Conservation (phyloP, 2,888 invertebrate species). For the Hirtodrosophila trivittata region DNA sequence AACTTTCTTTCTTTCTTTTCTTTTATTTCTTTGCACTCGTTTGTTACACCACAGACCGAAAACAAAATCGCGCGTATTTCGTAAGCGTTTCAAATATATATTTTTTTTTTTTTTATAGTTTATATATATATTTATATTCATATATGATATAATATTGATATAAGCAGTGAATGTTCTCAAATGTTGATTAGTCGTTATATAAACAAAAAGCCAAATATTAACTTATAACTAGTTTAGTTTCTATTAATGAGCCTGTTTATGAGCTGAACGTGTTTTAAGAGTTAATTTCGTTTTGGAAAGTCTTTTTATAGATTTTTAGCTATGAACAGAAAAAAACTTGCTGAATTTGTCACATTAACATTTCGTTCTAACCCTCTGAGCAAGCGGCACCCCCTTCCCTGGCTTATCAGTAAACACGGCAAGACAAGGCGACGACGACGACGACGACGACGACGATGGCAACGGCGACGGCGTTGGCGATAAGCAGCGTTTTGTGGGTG, state of each 20-base stretch:
- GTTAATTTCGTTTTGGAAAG: background rate
- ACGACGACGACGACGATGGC: constrained; percentile 1
- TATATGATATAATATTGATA: no score
- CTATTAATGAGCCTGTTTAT: constrained; percentile 54
- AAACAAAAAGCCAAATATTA: constrained; percentile 3
- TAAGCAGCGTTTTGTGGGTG: constrained; percentile 51
- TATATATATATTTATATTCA: no score
- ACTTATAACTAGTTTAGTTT: constrained; percentile 18
- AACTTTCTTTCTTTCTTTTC: constrained; percentile 14
- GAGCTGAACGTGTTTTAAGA: constrained; percentile 12
- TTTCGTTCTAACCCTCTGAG: no score
- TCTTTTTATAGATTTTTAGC: background rate
- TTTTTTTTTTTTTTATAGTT: constrained; percentile 6
- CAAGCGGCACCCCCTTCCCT: background rate
- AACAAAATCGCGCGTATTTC: constrained; percentile 49
- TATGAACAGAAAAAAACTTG: no score
- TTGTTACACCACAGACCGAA: constrained; percentile 72
- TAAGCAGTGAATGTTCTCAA: no score
- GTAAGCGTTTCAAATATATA: background rate
- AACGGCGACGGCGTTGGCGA: constrained; percentile 15
- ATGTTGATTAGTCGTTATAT: background rate
- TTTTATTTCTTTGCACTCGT: constrained; percentile 60
- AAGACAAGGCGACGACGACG: constrained; percentile 35
- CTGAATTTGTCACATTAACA: no score
- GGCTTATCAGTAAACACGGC: constrained; percentile 40